Percentiles rank a stretch among this genome's conserved stretches.
phyloP scores from a whole-genome alignment of 2,797 vertebrate species.

The Neopelma chrysocephalum region DNA sequence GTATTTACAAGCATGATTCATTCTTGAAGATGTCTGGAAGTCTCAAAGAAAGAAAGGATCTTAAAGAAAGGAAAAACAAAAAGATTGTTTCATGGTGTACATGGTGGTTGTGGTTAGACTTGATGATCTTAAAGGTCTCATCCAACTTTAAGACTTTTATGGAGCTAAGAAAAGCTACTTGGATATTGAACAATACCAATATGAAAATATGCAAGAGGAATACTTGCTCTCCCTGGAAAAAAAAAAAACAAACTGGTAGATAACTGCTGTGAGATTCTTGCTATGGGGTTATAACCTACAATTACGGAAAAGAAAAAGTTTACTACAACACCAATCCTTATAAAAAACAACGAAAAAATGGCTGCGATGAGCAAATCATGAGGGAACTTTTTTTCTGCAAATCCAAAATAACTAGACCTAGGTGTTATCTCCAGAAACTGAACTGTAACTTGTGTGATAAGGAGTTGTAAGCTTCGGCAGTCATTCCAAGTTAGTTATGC shows the following conservation, averaged over 20 bases:
- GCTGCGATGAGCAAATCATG: neutral
- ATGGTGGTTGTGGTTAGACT: neutral
- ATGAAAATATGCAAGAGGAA: neutral
- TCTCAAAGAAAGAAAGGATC: neutral
- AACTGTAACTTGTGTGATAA: neutral
- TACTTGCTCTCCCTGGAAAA: neutral
- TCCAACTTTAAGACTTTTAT: neutral
- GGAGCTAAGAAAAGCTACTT: neutral
- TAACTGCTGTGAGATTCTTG: neutral
- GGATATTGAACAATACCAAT: neutral
- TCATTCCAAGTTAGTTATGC: neutral
- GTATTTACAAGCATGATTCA: fast-evolving
- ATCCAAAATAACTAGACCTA: neutral
- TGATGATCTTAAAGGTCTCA: neutral
- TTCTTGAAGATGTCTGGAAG: neutral
- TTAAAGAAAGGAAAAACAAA: neutral
- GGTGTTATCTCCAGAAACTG: neutral
- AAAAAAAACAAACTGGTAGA: neutral
- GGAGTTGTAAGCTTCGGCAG: neutral
- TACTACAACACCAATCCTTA: neutral
- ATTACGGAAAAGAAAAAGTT: neutral
- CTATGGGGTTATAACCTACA: neutral
- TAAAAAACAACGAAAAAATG: neutral
- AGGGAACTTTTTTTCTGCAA: neutral
- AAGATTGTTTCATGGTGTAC: neutral